Evolutionary conservation across 2,797 vertebrate species (phyloP), one percentile per base, ranked within the genome.

Genomic region (Macroramphosus scolopax): DNA sequence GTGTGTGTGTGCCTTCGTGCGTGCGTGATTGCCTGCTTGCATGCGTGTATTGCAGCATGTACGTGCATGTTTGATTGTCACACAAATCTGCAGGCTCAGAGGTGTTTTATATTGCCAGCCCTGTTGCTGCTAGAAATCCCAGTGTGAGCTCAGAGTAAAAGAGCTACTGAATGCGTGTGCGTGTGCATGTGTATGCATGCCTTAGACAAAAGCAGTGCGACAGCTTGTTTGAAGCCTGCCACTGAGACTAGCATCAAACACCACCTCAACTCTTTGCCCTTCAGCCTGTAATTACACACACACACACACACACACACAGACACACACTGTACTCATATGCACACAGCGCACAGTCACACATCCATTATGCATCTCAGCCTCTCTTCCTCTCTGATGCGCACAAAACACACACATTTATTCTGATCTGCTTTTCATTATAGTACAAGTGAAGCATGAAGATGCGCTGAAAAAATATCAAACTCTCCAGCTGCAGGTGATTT

Each of bases 161-260:
- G 24, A 33, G 12, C 3, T n/a, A 25, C 10, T 12, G 32, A 26
- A 36, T 51, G 20, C 24, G 25, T 17, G 9, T 29, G 35, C 18
- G 46, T 34, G 16, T 39, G 11, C 36, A 24, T 50, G 33, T 51
- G 50, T 24, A 2, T 48, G 31, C 9, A 6, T 25, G 40, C 1
- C 1, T 22, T 24, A 46, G 51, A 71, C 53, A 65, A 61, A 61
- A 72, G 58, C 59, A 58, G 58, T 57, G 51, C 29, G 65, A 61
- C 66, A 63, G 63, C 51, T 58, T 68, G 63, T 78, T 83, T 80
- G 60, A 80, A 79, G 63, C 40, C 48, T 59, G 36, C 55, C 47
- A 54, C 68, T 40, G 69, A 78, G 62, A 76, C 61, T 26, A 39
- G 66, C 72, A 77, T 85, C 67, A 82, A 75, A 75, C 61, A 59